phyloP scores from a whole-genome alignment of 1,140 invertebrate genomes.

The Drosophila mayri region DNA sequence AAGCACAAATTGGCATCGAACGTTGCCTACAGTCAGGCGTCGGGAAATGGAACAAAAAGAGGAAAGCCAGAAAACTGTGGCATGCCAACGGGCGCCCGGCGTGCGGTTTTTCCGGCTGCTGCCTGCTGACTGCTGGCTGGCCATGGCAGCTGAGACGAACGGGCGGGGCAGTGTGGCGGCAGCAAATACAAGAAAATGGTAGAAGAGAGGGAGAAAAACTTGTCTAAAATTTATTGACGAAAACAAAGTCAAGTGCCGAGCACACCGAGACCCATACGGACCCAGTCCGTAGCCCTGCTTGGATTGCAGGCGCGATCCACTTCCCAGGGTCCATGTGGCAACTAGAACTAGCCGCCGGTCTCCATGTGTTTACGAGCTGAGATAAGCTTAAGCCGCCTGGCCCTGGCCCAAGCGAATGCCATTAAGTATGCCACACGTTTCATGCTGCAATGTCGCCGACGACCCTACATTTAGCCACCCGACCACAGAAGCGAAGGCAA shows the following conservation, averaged over 20 bases:
- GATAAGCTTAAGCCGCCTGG: slow-evolving; percentile 64
- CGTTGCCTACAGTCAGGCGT: slow-evolving; percentile 45
- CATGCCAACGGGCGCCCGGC: slow-evolving; percentile 66
- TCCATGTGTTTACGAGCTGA: slow-evolving; percentile 73
- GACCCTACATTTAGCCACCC: slow-evolving; percentile 23
- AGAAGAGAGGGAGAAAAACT: slow-evolving; percentile 32
- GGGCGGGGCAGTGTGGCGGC: slow-evolving; percentile 13
- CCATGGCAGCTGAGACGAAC: slow-evolving; percentile 49
- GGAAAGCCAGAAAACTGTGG: slow-evolving; percentile 56
- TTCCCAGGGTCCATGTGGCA: slow-evolving; percentile 37
- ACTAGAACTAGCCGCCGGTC: slow-evolving; percentile 22
- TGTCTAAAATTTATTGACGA: slow-evolving; percentile 76
- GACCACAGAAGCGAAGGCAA: slow-evolving; percentile 56
- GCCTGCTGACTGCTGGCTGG: slow-evolving; percentile 34
- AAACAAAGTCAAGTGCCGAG: slow-evolving; percentile 76
- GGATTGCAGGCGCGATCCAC: slow-evolving; percentile 58
- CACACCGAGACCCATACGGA: slow-evolving; percentile 25
- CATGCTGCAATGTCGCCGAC: slow-evolving; percentile 61
- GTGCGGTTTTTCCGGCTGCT: slow-evolving; percentile 55
- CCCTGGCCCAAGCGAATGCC: slow-evolving; percentile 31
- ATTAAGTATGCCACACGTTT: slow-evolving; percentile 75
- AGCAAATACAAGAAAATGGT: slow-evolving; percentile 14
- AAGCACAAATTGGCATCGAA: slow-evolving; percentile 68
- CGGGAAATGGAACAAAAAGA: slow-evolving; percentile 39
- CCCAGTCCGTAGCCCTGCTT: slow-evolving; percentile 5